Base-by-base conservation (phyloP, 2,113 vertebrate genomes). In the Microtus richardsoni region DNA sequence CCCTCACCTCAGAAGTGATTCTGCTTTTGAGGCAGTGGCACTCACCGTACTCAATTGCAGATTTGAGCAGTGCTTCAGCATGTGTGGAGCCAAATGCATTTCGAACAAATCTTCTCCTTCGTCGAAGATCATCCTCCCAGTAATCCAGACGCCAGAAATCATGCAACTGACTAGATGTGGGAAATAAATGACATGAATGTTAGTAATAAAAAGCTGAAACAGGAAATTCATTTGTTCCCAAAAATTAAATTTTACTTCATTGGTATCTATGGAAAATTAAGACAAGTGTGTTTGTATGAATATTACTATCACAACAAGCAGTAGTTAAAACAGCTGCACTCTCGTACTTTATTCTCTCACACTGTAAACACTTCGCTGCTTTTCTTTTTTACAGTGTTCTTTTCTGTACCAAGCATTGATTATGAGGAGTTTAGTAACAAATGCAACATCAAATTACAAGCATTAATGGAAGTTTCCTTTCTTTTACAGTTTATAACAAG, bases 121-220 rank as follows among this genome's bases (percentile, higher is more conserved):
- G 98, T 33, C 99, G 99, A 94, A 99, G 99, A 98, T 99, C 99
- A 11, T 99, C 99, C 95, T 99, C 99, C 99, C 99, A 99, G 98
- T 99, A 99, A 98, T 99, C 99, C 94, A 99, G 99, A 93, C 99
- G 99, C 99, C 99, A 99, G 98, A 99, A 99, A 98, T 99, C 99
- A 62, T 99, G 99, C 96, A 99, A 98, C 97, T 99, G 99, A 98
- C 99, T 99, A 97, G 4, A 89, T 94, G 98, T 97, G 44, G 86
- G 79, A 95, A 96, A 96, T 93, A 75, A 93, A 94, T 90, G 11
- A 41, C 66, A 52, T 88, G 12, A 41, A 36, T 36, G 36, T 77
- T 54, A 82, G 87, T 14, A 93, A 7, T 84, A 68, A 80, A 39
- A 93, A 60, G 47, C 12, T 1, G 54, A 74, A 66, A 64, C 9